A percentile compares a stretch with the other conserved stretches of the same genome.
Evolutionary conservation across 1,140 invertebrate species (phyloP).

Genomic region (Drosophila sp.): DNA sequence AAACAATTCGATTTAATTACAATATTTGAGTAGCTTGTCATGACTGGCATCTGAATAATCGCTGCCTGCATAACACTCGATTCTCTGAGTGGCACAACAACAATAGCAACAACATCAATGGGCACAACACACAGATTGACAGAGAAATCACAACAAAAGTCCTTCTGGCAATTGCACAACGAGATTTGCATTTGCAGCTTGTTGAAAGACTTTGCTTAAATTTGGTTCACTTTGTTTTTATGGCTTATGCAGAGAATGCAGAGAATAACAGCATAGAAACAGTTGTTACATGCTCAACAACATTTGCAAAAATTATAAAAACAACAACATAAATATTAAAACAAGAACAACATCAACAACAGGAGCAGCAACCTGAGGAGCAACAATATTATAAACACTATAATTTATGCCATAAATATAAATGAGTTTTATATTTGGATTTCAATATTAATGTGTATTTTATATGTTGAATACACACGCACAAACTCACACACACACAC

Average conservation of each 20-base stretch:
- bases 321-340: too few species aligned
- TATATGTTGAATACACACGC: conserved; percentile 1
- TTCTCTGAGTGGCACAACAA: too few species aligned
- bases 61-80: background rate
- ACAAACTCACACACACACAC: background rate
- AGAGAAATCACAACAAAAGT: conserved; percentile 15
- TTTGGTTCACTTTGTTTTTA: conserved; percentile 5
- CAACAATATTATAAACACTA: conserved; percentile 22
- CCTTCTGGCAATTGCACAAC: conserved; percentile 5
- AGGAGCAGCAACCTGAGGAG: background rate
- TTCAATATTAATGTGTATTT: conserved; percentile 54
- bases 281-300: background rate
- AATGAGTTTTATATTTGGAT: conserved; percentile 37
- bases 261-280: conserved; percentile 9
- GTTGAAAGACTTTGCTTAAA: conserved; percentile 9
- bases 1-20: conserved; percentile 44
- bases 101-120: background rate
- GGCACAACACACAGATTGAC: background rate
- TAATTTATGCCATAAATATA: conserved; percentile 47
- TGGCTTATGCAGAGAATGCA: conserved; percentile 21
- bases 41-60: conserved; percentile 7
- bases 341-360: background rate
- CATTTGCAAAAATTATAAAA: background rate
- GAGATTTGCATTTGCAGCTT: conserved; percentile 7
- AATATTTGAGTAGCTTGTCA: conserved; percentile 25